Percentiles rank a stretch among this genome's conserved stretches.
These are phyloP conservation scores for Tamias sibiricus DNA, from an alignment of 2,113 vertebrate species.

Conservation along the genomic window DNA sequence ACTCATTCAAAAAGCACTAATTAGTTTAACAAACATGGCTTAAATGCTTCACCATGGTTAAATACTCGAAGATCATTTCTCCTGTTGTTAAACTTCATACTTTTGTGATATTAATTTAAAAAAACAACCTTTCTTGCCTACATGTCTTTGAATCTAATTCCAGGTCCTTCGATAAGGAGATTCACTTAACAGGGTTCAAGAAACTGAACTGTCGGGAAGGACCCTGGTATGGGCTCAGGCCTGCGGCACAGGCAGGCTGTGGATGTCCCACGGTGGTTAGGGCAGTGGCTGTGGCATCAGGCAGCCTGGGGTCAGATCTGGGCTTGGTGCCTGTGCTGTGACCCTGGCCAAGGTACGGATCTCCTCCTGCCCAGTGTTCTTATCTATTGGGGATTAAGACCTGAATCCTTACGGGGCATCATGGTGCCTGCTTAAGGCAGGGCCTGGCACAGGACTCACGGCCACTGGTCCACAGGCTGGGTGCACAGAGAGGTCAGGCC, in stretches of 20 bases:
- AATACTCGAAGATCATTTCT: neutral
- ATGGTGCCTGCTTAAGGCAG: neutral
- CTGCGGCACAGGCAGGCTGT: neutral
- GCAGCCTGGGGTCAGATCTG: neutral
- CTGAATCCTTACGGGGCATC: neutral
- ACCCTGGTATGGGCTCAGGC: neutral
- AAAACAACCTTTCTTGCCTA: neutral
- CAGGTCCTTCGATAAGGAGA: neutral
- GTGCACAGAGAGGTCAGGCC: neutral
- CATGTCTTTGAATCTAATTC: neutral
- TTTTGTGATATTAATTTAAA: conserved; percentile 23
- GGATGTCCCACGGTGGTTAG: too few relatives aligned
- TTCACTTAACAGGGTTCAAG: neutral
- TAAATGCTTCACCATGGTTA: neutral
- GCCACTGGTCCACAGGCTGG: neutral
- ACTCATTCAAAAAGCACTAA: conserved; percentile 16
- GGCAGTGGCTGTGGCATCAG: neutral
- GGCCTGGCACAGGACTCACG: neutral
- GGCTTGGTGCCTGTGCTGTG: neutral
- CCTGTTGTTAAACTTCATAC: neutral
- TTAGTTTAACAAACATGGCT: neutral
- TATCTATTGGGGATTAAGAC: neutral
- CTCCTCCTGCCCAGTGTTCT: neutral
- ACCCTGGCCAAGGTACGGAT: neutral
- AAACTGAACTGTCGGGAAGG: neutral